Evolutionary conservation across 2,113 vertebrate genomes (phyloP).

Genomic region (Glaucidium brasilianum): DNA sequence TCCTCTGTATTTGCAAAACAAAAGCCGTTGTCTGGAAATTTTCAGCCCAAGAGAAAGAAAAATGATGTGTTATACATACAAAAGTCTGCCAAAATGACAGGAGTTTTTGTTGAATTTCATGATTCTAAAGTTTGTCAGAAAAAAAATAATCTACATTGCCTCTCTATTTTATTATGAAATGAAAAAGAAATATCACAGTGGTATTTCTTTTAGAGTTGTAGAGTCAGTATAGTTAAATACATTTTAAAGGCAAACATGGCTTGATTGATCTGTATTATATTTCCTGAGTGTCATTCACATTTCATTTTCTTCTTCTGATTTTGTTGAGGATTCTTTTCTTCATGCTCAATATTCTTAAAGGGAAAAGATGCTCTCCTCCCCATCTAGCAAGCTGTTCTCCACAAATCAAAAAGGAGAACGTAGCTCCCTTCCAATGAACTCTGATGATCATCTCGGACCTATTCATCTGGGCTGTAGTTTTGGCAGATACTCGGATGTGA

Average conservation of each 20-base stretch:
- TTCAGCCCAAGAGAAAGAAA: neutral
- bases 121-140: neutral
- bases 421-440: neutral
- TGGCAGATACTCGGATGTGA: neutral
- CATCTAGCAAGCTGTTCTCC: neutral
- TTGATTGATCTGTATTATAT: neutral
- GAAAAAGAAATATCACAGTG: neutral
- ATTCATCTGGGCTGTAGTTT: neutral
- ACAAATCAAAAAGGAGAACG: neutral
- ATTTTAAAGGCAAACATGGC: neutral
- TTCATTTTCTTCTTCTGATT: neutral
- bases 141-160: neutral
- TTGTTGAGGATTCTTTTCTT: neutral
- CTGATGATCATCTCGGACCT: neutral
- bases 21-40: neutral
- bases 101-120: neutral
- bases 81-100: neutral
- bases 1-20: neutral
- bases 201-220: neutral
- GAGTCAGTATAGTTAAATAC: neutral
- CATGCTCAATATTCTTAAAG: neutral
- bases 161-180: neutral
- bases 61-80: neutral
- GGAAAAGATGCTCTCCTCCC: neutral
- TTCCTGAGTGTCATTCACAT: neutral